Base-by-base conservation (phyloP, 2,797 vertebrate genomes). In the Muscicapa striata region DNA sequence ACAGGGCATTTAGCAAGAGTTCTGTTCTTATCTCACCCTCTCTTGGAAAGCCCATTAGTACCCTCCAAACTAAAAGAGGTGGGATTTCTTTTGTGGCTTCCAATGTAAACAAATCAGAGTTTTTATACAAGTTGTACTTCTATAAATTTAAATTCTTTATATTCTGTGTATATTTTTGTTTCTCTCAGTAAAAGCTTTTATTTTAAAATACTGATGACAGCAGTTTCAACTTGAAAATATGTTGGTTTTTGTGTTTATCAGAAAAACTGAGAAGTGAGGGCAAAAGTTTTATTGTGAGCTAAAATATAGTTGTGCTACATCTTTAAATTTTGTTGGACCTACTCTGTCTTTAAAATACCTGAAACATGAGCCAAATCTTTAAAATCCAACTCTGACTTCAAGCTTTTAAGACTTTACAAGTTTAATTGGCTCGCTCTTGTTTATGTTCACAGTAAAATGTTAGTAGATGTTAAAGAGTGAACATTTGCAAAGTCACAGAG, bases 131-230 rank as follows among this genome's bases (percentile, higher is more conserved):
- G 9, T 77, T 62, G 34, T 74, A 30, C 64, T 92, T 89, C 72
- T 89, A 85, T 87, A 96, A 96, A 96, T 87, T 85, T 34, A 77
- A 86, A 52, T 61, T 94, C 81, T 93, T 96, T 89, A 48, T 90
- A 54, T 27, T 82, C 38, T 57, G 79, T 34, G 30, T 68, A 34
- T 94, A 57, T 80, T 97, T 95, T 91, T 51, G 34, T 76, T 89
- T 84, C 75, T 67, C 57, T 93, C 52, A 45, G 67, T 77, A 89
- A 90, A 92, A 95, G 74, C 52, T 89, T 95, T 94, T 87, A 43
- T 84, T 95, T 96, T 89, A 70, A 84, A 95, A 79, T 46, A 82
- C 58, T 82, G 68, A 82, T 93, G 80, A 89, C 70, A 87, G 64
- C 63, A 76, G 41, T 93, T 95, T 96, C 52, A 49, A 70, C 77